phyloP scores from a whole-genome alignment of 2,113 vertebrate genomes.

The Todiramphus saurophagus region DNA sequence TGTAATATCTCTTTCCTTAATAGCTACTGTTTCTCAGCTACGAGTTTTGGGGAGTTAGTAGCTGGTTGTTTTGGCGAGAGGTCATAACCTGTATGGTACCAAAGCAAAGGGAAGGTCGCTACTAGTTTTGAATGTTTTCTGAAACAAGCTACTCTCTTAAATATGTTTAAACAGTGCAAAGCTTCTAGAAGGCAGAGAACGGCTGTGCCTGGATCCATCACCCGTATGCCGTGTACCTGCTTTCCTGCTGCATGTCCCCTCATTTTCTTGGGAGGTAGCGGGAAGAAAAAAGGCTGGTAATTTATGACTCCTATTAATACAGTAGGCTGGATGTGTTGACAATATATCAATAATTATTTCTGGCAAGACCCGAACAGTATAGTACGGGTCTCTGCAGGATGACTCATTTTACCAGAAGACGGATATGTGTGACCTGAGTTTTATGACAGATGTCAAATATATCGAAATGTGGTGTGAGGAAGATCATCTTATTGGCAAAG shows the following conservation, averaged over 20 bases:
- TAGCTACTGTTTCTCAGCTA: neutral
- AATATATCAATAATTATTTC: slow-evolving; percentile 79
- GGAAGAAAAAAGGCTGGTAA: slow-evolving; percentile 41
- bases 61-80: neutral
- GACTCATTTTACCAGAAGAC: slow-evolving; percentile 77
- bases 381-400: slow-evolving; percentile 57
- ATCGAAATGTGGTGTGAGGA: slow-evolving; percentile 72
- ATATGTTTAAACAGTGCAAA: neutral
- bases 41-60: neutral
- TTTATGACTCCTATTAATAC: slow-evolving; percentile 73
- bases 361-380: slow-evolving; percentile 48
- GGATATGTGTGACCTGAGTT: slow-evolving; percentile 71
- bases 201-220: neutral
- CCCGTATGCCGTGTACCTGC: neutral
- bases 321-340: slow-evolving; percentile 70
- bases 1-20: neutral
- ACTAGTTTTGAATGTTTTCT: neutral
- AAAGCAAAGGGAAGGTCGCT: neutral
- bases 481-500: slow-evolving; percentile 78
- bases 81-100: neutral
- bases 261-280: slow-evolving; percentile 5
- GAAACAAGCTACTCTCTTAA: neutral
- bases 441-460: slow-evolving; percentile 80
- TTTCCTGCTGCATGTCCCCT: slow-evolving; percentile 8
- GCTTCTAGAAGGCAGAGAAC: neutral